phyloP scores from a whole-genome alignment of 2,888 invertebrate species.

The Caenorhabditis imperialis region DNA sequence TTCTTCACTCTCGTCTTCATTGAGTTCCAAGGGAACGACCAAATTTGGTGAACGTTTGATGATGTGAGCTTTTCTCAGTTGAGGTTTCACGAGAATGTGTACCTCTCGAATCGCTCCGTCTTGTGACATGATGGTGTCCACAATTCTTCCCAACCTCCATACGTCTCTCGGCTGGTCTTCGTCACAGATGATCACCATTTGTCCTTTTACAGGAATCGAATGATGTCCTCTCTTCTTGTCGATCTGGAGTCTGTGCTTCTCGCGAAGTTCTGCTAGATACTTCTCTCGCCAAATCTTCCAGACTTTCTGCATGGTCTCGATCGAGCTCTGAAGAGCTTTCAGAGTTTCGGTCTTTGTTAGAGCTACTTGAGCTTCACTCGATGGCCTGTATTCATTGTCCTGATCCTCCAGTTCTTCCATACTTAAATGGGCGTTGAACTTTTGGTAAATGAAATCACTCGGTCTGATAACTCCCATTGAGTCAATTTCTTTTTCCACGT shows the following conservation, averaged over 20 bases:
- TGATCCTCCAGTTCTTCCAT: too few species aligned
- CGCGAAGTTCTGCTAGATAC: conserved; percentile 27
- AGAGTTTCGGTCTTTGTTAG: conserved; percentile 6
- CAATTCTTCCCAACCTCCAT: conserved; percentile 23
- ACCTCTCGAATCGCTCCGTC: conserved; percentile 26
- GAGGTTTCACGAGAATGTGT: not conserved
- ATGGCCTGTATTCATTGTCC: too few species aligned
- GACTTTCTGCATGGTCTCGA: too few species aligned
- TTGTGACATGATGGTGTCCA: not conserved
- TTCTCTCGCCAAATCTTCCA: conserved; percentile 18
- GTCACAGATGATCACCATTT: conserved; percentile 21
- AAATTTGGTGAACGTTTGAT: not conserved
- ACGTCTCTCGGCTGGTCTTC: conserved; percentile 11
- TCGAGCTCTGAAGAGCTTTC: too few species aligned
- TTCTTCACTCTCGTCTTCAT: not conserved
- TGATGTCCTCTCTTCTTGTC: not conserved
- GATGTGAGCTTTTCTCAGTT: not conserved
- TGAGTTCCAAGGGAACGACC: not conserved
- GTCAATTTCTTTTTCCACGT: conserved; percentile 68
- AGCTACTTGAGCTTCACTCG: conserved; percentile 1
- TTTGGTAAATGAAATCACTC: conserved; percentile 52
- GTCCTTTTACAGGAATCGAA: not conserved
- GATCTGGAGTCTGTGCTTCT: conserved; percentile 16
- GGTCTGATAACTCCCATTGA: conserved; percentile 28
- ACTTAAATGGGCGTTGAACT: too few species aligned